Percentiles rank a stretch among this genome's conserved stretches.
Evolutionary conservation across 2,797 vertebrate species (phyloP).

Genomic region (Phoeniculus purpureus): DNA sequence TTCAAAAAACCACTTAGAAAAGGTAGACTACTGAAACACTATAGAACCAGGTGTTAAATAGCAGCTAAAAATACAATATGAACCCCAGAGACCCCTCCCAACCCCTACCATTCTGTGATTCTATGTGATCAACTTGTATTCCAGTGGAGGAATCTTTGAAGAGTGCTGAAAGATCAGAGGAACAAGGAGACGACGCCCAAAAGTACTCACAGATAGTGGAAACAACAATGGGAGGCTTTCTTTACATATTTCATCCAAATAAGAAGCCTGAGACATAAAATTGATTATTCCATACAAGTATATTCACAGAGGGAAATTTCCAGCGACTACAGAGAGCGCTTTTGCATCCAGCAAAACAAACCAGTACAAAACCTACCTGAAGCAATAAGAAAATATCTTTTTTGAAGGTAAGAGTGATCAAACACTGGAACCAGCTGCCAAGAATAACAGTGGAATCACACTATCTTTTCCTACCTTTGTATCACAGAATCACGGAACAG

Average conservation of each 20-base stretch:
- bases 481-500: background rate
- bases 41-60: background rate
- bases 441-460: constrained; percentile 3
- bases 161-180: background rate
- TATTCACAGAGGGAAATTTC: constrained; percentile 45
- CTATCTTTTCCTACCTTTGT: background rate
- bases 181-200: background rate
- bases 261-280: constrained; percentile 35
- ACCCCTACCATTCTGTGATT: too few relatives aligned
- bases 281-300: background rate
- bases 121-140: background rate
- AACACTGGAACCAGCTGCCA: background rate
- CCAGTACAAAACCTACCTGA: constrained; percentile 13
- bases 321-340: background rate
- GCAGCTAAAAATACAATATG: background rate
- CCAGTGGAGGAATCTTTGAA: background rate
- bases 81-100: background rate
- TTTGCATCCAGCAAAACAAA: constrained; percentile 59
- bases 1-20: background rate
- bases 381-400: constrained; percentile 31
- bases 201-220: background rate
- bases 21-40: background rate
- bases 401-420: background rate
- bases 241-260: constrained; percentile 36
- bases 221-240: background rate